Evolutionary conservation across 2,888 invertebrate species (phyloP).

Genomic region (Neoaliturus tenellus): DNA sequence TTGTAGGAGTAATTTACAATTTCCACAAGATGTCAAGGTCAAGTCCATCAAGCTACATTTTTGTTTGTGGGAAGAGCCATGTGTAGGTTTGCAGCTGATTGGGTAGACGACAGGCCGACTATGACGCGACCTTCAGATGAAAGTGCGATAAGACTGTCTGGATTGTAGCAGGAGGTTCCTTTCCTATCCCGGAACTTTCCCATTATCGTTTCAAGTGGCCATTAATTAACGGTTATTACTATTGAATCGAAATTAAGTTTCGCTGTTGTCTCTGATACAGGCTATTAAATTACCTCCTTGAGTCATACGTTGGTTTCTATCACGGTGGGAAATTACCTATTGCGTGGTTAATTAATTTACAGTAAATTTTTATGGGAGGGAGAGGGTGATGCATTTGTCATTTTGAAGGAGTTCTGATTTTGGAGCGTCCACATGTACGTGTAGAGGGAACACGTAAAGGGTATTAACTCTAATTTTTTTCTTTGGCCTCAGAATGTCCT

Average conservation of each 20-base stretch:
- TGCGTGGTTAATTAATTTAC: no score
- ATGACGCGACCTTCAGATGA: background rate
- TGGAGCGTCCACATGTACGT: no score
- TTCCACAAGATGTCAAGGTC: background rate
- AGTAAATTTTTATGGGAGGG: no score
- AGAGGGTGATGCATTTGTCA: no score
- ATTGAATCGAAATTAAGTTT: background rate
- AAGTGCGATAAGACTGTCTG: background rate
- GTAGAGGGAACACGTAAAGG: no score
- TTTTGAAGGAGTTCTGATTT: no score
- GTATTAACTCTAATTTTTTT: no score
- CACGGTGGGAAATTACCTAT: background rate
- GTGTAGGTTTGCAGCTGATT: background rate
- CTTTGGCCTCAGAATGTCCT: no score
- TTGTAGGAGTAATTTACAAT: background rate
- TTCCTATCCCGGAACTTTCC: background rate
- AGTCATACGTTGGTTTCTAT: background rate
- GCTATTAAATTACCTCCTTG: background rate
- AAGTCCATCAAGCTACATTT: background rate
- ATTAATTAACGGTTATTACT: slow-evolving; percentile 2
- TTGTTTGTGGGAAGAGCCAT: background rate
- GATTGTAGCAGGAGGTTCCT: background rate
- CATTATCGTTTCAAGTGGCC: background rate
- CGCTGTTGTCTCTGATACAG: background rate
- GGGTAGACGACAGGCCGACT: background rate